Conservation (phyloP, 92 coral and sea anemone genomes). For the Bergia puertoricense region DNA sequence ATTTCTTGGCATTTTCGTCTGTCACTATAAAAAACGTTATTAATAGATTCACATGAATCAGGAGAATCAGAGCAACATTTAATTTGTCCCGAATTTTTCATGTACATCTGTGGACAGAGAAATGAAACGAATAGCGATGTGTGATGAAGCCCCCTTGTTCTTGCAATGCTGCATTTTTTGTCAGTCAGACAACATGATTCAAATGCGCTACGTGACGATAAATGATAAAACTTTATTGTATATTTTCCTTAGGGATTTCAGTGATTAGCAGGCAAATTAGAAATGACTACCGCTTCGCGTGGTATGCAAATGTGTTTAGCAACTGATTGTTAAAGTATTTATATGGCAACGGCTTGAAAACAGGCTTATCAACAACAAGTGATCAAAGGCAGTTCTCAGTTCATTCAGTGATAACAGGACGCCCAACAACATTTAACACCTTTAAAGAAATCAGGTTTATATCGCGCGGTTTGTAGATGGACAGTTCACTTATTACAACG, state of each 20-base stretch:
- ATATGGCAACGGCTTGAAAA: slow-evolving; percentile 58
- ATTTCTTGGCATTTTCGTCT: too few species aligned
- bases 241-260: neutral
- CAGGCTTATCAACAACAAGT: slow-evolving; percentile 7
- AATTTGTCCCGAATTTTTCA: too few species aligned
- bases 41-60: too few species aligned
- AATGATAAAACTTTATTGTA: neutral
- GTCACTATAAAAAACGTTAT: too few species aligned
- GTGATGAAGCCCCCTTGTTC: too few species aligned
- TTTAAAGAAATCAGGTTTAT: neutral
- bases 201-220: neutral
- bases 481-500: slow-evolving; percentile 41
- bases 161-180: too few species aligned
- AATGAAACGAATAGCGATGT: too few species aligned
- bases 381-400: slow-evolving; percentile 1
- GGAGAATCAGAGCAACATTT: too few species aligned
- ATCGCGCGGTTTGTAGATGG: slow-evolving; percentile 20
- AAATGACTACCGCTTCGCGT: neutral
- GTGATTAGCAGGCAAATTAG: neutral
- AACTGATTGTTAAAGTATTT: neutral
- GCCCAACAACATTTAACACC: neutral
- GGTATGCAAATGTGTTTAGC: slow-evolving; percentile 15
- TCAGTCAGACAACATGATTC: too few species aligned
- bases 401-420: neutral
- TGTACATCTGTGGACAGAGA: too few species aligned